Evolutionary conservation across 2,797 vertebrate genomes (phyloP).

Genomic region (Phrynocephalus vlangalii): DNA sequence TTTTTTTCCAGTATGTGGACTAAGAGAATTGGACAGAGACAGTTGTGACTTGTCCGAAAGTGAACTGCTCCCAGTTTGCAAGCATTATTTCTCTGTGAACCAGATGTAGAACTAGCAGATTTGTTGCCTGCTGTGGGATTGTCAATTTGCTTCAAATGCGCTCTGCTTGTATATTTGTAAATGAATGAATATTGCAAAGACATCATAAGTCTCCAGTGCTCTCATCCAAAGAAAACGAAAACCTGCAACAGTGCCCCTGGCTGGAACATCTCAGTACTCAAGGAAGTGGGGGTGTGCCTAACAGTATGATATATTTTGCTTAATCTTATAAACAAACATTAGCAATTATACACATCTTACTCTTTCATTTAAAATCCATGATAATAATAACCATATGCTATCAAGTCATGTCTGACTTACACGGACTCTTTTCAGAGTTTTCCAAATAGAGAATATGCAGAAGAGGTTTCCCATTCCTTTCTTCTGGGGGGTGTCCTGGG

Average conservation of each 20-base stretch:
- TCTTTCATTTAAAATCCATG: not conserved
- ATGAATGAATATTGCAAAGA: constrained; percentile 4
- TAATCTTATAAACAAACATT: constrained; percentile 11
- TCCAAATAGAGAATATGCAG: no score
- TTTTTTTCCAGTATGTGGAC: not conserved
- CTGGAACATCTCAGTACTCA: constrained; percentile 5
- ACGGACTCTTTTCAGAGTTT: no score
- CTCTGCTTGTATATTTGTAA: constrained; percentile 19
- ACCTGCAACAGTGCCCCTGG: constrained; percentile 2
- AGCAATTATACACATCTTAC: constrained; percentile 3
- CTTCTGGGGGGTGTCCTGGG: no score
- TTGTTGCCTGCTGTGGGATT: not conserved
- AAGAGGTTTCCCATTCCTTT: no score
- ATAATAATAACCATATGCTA: not conserved
- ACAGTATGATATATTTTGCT: constrained; percentile 18
- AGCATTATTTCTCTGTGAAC: not conserved
- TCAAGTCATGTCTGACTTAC: no score
- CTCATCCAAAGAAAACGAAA: not conserved
- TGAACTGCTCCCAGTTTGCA: not conserved
- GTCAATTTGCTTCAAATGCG: constrained; percentile 12
- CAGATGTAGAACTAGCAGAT: not conserved
- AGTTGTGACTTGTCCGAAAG: not conserved
- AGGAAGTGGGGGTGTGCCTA: not conserved
- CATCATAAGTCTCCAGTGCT: not conserved
- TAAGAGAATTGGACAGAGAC: not conserved